Evolutionary conservation across 2,797 vertebrate species (phyloP), one percentile per base, ranked within the genome.

Genomic region (Alca torda): DNA sequence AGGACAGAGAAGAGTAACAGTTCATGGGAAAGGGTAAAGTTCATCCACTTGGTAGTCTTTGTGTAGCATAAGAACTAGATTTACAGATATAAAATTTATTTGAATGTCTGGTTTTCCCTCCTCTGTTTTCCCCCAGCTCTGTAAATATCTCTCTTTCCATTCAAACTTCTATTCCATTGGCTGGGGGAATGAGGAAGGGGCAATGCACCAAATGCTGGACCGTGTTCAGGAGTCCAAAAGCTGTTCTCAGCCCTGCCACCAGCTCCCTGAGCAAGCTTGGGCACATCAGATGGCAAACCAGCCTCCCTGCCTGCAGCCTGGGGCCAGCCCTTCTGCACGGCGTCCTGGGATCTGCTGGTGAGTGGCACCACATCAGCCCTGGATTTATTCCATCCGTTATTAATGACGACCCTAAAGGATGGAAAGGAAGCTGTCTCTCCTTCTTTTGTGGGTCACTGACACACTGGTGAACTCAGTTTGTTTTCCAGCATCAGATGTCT

Each of bases 401-500:
- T 97, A 86, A 95, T 95, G 93, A 60, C 10, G 65, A 88, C 87
- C 82, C 65, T 0, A 1, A 43, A 94, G 79, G 88, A 84, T 79
- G 60, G 95, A 97, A 94, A 95, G 63, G 73, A 96, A 91, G 89
- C 82, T 91, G 92, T 45, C 92, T 53, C 70, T 73, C 59, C 70
- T 76, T 80, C 89, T 64, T 73, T 84, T 61, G 84, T 81, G 93
- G 93, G 93, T 94, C 73, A 80, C 39, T 87, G 96, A 91, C 92
- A 90, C 56, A 4, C 60, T 3, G 74, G 73, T 94, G 96, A 94
- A 94, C 95, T 67, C 89, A 61, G 94, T 94, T 80, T 94, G 89
- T 80, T 96, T 97, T 97, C 89, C 95, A 91, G 90, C 91, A 93
- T 95, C 95, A 50, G 61, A 33, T 96, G 77, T 94, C 93, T 16